Evolutionary conservation across 1,140 invertebrate species (phyloP), one percentile per base, ranked within the genome.

Genomic region (Drosophila gunungcola): DNA sequence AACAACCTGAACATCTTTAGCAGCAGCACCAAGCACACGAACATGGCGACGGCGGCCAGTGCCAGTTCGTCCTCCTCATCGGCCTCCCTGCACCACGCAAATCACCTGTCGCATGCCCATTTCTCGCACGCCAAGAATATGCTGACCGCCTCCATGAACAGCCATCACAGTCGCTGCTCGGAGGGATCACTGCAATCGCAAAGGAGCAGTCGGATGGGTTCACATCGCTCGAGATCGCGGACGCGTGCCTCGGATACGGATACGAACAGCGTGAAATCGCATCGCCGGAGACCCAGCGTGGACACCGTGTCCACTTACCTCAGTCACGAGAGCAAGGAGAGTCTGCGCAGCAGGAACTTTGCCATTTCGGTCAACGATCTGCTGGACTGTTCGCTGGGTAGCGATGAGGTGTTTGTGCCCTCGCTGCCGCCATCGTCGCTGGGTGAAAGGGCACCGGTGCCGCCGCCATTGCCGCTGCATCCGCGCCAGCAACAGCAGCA

Each of bases 251-350:
- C 90, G 3, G 95, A 96, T 89, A 94, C 93, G 41, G 95, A 96
- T 91, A 95, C 95, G 45, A 95, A 95, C 69, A 95, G 95, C 84
- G 95, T 95, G 72, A 95, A 95, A 91, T 95, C 95, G 79, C 95
- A 95, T 53, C 93, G 96, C 9, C 93, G 96, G 27, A 93, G 96
- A 43, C 96, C 96, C 25, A 97, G 96, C 91, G 95, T 97, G 16
- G 96, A 97, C 92, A 97, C 96, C 21, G 96, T 97, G 21, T 97
- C 96, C 57, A 98, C 97, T 1, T 97, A 97, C 93, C 94, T 97
- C 57, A 97, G 96, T 90, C 96, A 97, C 81, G 96, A 97, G 91
- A 96, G 96, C 93, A 95, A 95, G 84, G 94, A 95, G 57, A 95
- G 94, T 55, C 64, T 92, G 41, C 85, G 92, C 55, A 90, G 91